Conservation (phyloP, 2,888 invertebrate species). For the Labia minor region DNA sequence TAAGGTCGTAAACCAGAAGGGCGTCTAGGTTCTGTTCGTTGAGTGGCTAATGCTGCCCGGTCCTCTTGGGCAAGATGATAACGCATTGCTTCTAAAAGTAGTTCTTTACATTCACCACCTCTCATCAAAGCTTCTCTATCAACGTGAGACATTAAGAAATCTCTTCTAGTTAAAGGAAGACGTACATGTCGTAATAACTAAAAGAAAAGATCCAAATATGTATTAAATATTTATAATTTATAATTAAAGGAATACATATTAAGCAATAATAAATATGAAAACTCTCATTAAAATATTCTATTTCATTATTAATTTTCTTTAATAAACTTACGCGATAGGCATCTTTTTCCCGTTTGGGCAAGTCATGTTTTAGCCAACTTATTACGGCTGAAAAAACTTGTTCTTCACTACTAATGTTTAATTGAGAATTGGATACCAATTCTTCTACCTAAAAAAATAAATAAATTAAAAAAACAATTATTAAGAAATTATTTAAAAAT, state of each 20-base stretch:
- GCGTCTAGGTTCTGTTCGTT: conserved; percentile 50
- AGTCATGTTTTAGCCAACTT: conserved; percentile 56
- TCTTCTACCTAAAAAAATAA: conserved; percentile 44
- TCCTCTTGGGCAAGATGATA: conserved; percentile 59
- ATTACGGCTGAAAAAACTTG: conserved; percentile 54
- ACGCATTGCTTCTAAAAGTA: conserved; percentile 57
- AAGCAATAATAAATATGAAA: no score
- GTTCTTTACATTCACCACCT: conserved; percentile 51
- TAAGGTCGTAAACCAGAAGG: conserved; percentile 57
- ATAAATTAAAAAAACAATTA: conserved; percentile 17
- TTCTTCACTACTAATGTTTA: conserved; percentile 57
- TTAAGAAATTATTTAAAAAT: no score
- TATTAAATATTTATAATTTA: no score
- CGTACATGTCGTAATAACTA: conserved; percentile 53
- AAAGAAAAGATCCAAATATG: no score
- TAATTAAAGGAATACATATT: conserved; percentile 14
- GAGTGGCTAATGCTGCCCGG: conserved; percentile 48
- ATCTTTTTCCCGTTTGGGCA: conserved; percentile 45
- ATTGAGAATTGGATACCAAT: conserved; percentile 52
- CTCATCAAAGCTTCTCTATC: conserved; percentile 53
- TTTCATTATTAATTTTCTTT: no score
- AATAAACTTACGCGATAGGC: conserved; percentile 46
- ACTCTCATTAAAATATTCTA: no score
- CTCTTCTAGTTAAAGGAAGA: conserved; percentile 50
- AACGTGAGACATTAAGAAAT: conserved; percentile 55